These are phyloP conservation scores for Neoarius graeffei DNA, from an alignment of 2,113 vertebrate species.

Conservation along the genomic window DNA sequence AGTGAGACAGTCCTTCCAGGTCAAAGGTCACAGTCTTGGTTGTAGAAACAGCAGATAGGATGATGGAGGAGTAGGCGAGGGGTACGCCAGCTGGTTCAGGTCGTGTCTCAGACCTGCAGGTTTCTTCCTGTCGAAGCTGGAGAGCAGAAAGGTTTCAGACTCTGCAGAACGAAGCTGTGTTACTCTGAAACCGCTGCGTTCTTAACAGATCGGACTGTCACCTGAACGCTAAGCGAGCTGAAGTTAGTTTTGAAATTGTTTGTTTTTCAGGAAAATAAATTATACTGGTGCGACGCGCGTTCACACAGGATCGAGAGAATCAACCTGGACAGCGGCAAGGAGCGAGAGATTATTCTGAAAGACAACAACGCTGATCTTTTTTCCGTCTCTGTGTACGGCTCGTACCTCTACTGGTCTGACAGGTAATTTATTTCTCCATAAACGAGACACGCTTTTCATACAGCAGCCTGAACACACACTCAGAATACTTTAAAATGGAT, in stretches of 20 bases:
- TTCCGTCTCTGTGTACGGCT: slow-evolving; percentile 85
- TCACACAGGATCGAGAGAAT: slow-evolving; percentile 89
- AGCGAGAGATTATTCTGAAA: slow-evolving; percentile 84
- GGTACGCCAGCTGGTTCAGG: not conserved
- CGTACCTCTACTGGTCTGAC: slow-evolving; percentile 95
- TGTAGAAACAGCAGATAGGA: not conserved
- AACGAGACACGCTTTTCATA: slow-evolving; percentile 65
- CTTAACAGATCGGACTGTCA: slow-evolving; percentile 59
- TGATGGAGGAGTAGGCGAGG: not conserved
- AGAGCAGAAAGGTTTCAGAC: not conserved
- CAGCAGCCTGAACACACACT: slow-evolving; percentile 40
- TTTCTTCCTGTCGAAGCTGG: not conserved
- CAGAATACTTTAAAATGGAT: not conserved
- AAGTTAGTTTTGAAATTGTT: slow-evolving; percentile 72
- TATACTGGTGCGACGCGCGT: slow-evolving; percentile 90
- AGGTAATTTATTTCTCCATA: slow-evolving; percentile 89
- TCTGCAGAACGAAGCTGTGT: not conserved
- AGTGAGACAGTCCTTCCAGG: not conserved
- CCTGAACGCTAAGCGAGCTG: slow-evolving; percentile 49
- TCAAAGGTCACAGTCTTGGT: not conserved
- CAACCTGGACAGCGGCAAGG: slow-evolving; percentile 83
- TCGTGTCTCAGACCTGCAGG: not conserved
- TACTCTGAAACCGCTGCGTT: slow-evolving; percentile 38
- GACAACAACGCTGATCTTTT: slow-evolving; percentile 86
- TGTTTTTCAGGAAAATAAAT: slow-evolving; percentile 85